Evolutionary conservation across 2,888 invertebrate genomes (phyloP).

Genomic region (Meteorus cinctellus): DNA sequence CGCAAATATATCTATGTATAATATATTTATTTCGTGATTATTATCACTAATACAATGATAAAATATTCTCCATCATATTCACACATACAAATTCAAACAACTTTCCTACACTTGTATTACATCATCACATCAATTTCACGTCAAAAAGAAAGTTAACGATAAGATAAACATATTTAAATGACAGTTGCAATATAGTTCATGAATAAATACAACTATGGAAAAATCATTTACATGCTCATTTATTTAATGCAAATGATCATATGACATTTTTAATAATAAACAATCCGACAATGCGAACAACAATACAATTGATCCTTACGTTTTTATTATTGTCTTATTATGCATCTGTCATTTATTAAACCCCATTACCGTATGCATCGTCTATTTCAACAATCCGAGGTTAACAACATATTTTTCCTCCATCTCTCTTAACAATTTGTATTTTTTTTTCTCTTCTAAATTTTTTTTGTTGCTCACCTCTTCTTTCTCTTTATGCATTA

Average conservation of each 20-base stretch:
- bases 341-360: neutral
- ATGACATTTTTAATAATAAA: constrained; percentile 10
- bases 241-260: neutral
- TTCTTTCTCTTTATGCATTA: constrained; percentile 8
- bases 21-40: neutral
- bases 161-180: neutral
- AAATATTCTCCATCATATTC: too few species aligned
- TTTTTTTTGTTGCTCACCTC: neutral
- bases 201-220: neutral
- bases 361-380: neutral
- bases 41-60: too few species aligned
- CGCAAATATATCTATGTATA: neutral
- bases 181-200: constrained; percentile 6
- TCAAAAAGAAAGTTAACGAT: constrained; percentile 13
- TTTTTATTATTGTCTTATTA: constrained; percentile 1
- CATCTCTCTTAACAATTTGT: neutral
- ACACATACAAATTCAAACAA: too few species aligned
- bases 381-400: constrained; percentile 6
- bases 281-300: neutral
- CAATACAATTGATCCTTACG: neutral
- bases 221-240: neutral
- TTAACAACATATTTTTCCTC: constrained; percentile 9
- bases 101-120: neutral
- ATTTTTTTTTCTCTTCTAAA: neutral
- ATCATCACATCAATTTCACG: neutral